phyloP scores from a whole-genome alignment of 2,797 vertebrate genomes.

The Protonibea diacanthus region DNA sequence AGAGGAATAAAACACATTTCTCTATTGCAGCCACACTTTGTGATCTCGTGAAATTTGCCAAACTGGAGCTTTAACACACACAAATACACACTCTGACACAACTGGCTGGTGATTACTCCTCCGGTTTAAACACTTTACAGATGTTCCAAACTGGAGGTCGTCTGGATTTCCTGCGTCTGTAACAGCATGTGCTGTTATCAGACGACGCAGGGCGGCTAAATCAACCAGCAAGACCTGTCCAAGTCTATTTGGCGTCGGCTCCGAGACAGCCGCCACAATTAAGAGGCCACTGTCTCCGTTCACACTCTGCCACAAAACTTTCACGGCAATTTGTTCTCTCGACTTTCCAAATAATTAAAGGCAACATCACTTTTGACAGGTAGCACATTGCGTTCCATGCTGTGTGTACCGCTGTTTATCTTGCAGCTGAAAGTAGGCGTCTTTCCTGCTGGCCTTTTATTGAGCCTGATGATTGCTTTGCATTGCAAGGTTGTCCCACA shows the following conservation, averaged over 20 bases:
- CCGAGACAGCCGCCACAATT: constrained; percentile 41
- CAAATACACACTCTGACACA: background rate
- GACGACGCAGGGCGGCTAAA: constrained; percentile 38
- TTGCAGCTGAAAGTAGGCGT: constrained; percentile 20
- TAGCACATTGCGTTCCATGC: constrained; percentile 26
- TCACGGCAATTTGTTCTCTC: constrained; percentile 61
- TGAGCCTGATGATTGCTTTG: constrained; percentile 43
- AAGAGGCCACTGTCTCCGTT: constrained; percentile 50
- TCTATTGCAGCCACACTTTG: background rate
- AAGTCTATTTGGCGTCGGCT: constrained; percentile 40
- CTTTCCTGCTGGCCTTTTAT: constrained; percentile 36
- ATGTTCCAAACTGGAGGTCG: constrained; percentile 45
- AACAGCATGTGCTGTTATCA: constrained; percentile 44
- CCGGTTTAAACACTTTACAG: constrained; percentile 43
- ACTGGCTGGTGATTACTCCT: constrained; percentile 18
- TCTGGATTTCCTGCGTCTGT: constrained; percentile 34
- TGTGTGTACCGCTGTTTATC: constrained; percentile 13
- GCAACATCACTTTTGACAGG: constrained; percentile 58
- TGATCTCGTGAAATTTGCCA: background rate
- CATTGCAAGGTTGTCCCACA: constrained; percentile 47
- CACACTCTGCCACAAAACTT: constrained; percentile 46
- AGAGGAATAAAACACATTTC: background rate
- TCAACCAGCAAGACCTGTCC: constrained; percentile 55
- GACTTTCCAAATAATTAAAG: constrained; percentile 64
- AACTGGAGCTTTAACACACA: constrained; percentile 10